Evolutionary conservation across 2,113 vertebrate species (phyloP).

Genomic region (Drymodes brunneopygia): DNA sequence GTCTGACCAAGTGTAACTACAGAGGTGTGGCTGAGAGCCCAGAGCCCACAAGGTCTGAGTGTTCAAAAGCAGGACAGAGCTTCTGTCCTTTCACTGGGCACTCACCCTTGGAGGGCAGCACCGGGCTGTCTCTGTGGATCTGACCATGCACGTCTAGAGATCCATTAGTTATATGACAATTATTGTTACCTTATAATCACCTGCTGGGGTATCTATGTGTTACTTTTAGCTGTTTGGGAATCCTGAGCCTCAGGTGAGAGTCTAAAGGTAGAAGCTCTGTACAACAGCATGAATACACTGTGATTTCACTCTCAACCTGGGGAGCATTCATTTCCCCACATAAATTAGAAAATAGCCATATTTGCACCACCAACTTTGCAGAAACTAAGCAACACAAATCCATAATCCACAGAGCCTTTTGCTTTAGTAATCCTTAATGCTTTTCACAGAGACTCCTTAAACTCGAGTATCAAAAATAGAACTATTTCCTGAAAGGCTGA

Average conservation of each 20-base stretch:
- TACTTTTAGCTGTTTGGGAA: background rate
- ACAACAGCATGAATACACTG: background rate
- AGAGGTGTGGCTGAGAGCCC: background rate
- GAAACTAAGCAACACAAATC: background rate
- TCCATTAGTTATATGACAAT: background rate
- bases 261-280: background rate
- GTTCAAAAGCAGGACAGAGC: background rate
- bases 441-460: background rate
- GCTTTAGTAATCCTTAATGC: background rate
- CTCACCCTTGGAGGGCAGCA: background rate
- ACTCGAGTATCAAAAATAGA: background rate
- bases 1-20: background rate
- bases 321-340: background rate
- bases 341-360: background rate
- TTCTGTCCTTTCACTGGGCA: background rate
- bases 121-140: rapidly evolving
- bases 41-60: background rate
- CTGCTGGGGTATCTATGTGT: background rate
- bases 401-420: background rate
- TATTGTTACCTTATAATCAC: background rate
- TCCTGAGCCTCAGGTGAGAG: background rate
- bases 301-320: background rate
- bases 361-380: background rate
- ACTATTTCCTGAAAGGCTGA: slow-evolving; percentile 4
- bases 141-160: background rate